A percentile compares a stretch with the other conserved stretches of the same genome.
These are phyloP conservation scores for Phodopus roborovskii DNA, from an alignment of 2,113 vertebrate genomes.

Conservation along the genomic window DNA sequence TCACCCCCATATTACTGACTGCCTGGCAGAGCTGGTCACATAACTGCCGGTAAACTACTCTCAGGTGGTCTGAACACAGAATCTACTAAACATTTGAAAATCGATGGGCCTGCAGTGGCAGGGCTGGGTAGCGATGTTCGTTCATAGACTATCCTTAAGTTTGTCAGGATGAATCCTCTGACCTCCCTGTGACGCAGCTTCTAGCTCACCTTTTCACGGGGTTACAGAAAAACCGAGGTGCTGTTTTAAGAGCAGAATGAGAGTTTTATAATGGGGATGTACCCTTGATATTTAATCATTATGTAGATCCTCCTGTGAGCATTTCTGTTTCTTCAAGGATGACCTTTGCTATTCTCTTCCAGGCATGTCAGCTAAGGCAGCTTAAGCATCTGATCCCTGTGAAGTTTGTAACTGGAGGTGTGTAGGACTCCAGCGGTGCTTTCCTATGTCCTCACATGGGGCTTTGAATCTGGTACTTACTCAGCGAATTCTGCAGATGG, in stretches of 20 bases:
- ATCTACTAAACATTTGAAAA: slow-evolving; percentile 1
- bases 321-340: background rate
- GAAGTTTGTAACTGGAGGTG: background rate
- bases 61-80: background rate
- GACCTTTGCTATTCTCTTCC: background rate
- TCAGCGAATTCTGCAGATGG: background rate
- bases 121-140: background rate
- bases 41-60: slow-evolving; percentile 19
- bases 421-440: background rate
- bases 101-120: background rate
- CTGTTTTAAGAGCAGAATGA: background rate
- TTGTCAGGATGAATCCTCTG: background rate
- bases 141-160: background rate
- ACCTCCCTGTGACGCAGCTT: background rate
- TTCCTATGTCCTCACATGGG: background rate
- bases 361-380: background rate
- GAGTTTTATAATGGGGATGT: too few species aligned
- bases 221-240: background rate
- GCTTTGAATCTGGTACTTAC: background rate
- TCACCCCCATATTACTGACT: background rate
- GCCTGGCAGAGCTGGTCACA: slow-evolving; percentile 55
- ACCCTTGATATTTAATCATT: too few species aligned
- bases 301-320: too few species aligned
- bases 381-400: background rate
- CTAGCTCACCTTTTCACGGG: background rate